Percentiles rank a stretch among this genome's conserved stretches.
These are phyloP conservation scores for Propithecus perrieri DNA, from an alignment of 2,797 vertebrate species.

Conservation along the genomic window DNA sequence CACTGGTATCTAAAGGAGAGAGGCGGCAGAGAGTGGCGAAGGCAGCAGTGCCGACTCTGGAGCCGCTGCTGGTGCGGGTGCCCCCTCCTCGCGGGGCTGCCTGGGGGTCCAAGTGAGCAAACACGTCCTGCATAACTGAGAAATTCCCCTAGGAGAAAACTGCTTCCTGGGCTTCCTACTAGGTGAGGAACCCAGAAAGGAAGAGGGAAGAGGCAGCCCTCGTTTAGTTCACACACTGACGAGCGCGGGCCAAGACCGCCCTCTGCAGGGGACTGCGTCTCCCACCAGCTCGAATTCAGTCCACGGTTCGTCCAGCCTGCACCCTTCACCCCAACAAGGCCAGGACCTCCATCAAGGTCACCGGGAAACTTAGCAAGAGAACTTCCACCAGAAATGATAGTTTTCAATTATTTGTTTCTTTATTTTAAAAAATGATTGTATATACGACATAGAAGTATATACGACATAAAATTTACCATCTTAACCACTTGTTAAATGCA, in stretches of 20 bases:
- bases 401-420: not conserved
- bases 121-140: accelerated
- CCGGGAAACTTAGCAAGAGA: not conserved
- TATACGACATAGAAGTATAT: not conserved
- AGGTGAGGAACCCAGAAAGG: not conserved
- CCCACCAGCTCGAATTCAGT: accelerated
- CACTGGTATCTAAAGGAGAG: not conserved
- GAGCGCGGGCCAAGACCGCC: constrained; percentile 36
- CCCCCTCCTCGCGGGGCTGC: not conserved
- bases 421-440: not conserved
- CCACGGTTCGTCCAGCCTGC: not conserved
- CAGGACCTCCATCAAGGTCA: not conserved
- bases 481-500: not conserved
- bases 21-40: not conserved
- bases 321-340: accelerated
- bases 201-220: accelerated
- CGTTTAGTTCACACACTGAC: accelerated
- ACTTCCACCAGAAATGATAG: not conserved
- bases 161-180: not conserved
- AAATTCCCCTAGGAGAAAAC: not conserved
- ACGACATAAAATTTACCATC: not conserved
- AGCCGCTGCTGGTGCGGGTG: not conserved
- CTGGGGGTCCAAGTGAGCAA: not conserved
- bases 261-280: constrained; percentile 10
- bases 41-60: not conserved